Base-by-base conservation (phyloP, 2,113 vertebrate species). In the Cavia porcellus region DNA sequence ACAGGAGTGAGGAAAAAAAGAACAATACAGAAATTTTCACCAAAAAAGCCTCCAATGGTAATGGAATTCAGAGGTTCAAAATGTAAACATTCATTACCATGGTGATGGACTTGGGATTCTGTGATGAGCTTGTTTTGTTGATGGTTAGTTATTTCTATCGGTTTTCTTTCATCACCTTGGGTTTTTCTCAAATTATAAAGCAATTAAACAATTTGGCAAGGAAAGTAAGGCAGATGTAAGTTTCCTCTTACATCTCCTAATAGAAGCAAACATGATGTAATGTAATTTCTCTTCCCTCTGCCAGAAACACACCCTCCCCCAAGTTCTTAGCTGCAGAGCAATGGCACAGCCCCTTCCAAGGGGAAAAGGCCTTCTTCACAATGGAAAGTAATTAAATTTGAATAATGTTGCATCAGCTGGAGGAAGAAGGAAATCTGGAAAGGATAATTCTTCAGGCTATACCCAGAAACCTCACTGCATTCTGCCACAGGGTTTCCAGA, bases 221-320 rank as follows among this genome's bases (percentile, higher is more conserved):
- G 95, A 96, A 96, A 64, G 70, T 0, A 30, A 98, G 79, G 95
- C 96, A 97, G 95, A 93, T 98, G 42, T 93, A 97, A 57, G 89
- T 92, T 97, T 96, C 62, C 79, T 97, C 95, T 98, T 92, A 1
- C 0, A 64, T 96, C 59, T 98, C 97, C 96, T 97, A 94, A 96
- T 95, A 84, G 96, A 96, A 97, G 52, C 93, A 98, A 97, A 96
- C 62, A 92, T n/a, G n/a, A 86, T 96, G 15, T 93, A 96, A 94
- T 97, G 94, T 95, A 80, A 97, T 98, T 98, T 98, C 98, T 92
- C 91, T 64, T 90, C 45, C 77, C 55, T 70, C 15, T 11, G 0
- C 35, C 92, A 96, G 82, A 96, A 68, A 45, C 19, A 13, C 38
- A 70, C 32, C 38, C 38, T 75, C 86, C 66, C 74, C 30, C 32